Evolutionary conservation across 2,797 vertebrate genomes (phyloP).

Genomic region (Labeo calbasu): DNA sequence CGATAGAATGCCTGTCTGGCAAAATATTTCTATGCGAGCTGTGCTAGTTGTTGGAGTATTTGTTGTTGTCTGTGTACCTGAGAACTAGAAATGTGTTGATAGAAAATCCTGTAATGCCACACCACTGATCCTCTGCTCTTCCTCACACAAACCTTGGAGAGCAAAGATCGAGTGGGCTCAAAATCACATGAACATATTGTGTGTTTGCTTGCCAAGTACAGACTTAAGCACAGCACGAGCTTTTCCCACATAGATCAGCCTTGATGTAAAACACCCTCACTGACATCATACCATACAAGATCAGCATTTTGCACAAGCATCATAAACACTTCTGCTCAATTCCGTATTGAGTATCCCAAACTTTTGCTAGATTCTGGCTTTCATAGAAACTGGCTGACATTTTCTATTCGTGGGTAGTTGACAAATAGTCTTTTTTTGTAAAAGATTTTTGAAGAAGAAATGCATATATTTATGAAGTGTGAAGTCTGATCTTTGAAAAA

Average conservation of each 20-base stretch:
- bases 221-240: conserved; percentile 55
- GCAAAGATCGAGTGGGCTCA: conserved; percentile 49
- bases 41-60: conserved; percentile 1
- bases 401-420: too few species aligned
- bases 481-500: too few species aligned
- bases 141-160: conserved; percentile 22
- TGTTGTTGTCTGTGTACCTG: conserved; percentile 23
- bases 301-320: conserved; percentile 12
- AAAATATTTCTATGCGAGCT: not conserved
- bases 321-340: not conserved
- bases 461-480: too few species aligned
- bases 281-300: conserved; percentile 47
- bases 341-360: not conserved
- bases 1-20: not conserved
- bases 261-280: conserved; percentile 37
- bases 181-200: conserved; percentile 62
- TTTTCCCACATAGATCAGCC: conserved; percentile 58
- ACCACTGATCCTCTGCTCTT: conserved; percentile 41
- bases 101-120: conserved; percentile 32
- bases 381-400: not conserved
- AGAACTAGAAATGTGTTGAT: conserved; percentile 21
- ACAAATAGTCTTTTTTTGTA: not conserved
- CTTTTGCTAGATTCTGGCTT: conserved; percentile 4
- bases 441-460: too few species aligned
- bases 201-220: conserved; percentile 57